These are phyloP conservation scores for Orthonyx spaldingii DNA, from an alignment of 2,113 vertebrate species.

Conservation along the genomic window DNA sequence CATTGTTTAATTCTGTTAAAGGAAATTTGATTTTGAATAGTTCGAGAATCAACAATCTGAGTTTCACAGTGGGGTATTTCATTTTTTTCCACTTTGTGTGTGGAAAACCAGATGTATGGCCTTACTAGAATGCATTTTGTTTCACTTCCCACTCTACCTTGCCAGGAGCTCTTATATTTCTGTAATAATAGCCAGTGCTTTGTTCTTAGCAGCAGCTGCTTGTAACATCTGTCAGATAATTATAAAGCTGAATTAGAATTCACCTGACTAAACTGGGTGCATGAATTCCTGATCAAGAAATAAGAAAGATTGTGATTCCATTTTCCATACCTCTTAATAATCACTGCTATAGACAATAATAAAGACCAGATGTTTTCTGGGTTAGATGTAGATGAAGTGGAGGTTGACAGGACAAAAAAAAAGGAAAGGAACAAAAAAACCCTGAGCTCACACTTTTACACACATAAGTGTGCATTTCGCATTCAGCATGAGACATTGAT, in stretches of 20 bases:
- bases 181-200: conserved; percentile 57
- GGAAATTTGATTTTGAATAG: conserved; percentile 24
- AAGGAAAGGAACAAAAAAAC: neutral
- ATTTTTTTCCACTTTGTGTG: neutral
- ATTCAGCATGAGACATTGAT: conserved; percentile 76
- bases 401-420: neutral
- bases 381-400: conserved; percentile 58
- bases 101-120: conserved; percentile 63
- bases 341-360: conserved; percentile 61
- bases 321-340: conserved; percentile 70
- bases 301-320: conserved; percentile 67
- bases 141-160: conserved; percentile 65
- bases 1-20: neutral
- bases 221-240: conserved; percentile 75
- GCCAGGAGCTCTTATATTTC: conserved; percentile 61
- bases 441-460: conserved; percentile 62
- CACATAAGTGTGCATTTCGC: conserved; percentile 69
- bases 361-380: conserved; percentile 70
- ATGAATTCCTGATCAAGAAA: conserved; percentile 76
- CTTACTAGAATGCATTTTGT: conserved; percentile 54
- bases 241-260: conserved; percentile 69
- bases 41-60: conserved; percentile 49
- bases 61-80: conserved; percentile 54
- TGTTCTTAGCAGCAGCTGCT: conserved; percentile 67
- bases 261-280: conserved; percentile 64